These are phyloP conservation scores for Perizoma affinitatum DNA, from an alignment of 2,888 invertebrate species.

Conservation along the genomic window DNA sequence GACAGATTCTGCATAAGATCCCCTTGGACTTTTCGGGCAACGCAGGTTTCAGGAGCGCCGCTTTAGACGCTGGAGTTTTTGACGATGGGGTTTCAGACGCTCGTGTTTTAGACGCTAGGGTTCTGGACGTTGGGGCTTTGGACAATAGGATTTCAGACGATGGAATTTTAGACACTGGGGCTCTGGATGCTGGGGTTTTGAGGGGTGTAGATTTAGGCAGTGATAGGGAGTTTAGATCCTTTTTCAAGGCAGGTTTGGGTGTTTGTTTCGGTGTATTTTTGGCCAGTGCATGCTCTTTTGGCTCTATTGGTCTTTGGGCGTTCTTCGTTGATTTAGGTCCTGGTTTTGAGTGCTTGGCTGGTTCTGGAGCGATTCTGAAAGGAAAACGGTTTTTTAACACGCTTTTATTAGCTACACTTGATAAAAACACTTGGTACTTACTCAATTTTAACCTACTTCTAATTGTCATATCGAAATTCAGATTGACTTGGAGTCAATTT, in stretches of 20 bases:
- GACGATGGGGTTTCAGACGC: background rate
- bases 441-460: no score
- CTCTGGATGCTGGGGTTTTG: background rate
- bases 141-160: no score
- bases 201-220: background rate
- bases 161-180: background rate
- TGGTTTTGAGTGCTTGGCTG: conserved; percentile 6
- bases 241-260: background rate
- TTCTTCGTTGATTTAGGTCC: conserved; percentile 26
- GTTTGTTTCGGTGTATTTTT: conserved; percentile 1
- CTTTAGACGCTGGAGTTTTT: background rate
- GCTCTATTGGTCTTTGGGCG: background rate
- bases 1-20: conserved; percentile 36
- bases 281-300: background rate
- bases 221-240: background rate
- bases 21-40: background rate
- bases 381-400: background rate
- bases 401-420: no score
- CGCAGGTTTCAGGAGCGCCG: background rate
- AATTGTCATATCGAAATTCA: no score
- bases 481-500: no score
- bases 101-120: no score
- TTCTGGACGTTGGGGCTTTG: no score
- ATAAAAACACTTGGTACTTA: no score
- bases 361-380: conserved; percentile 4